Evolutionary conservation across 2,113 vertebrate species (phyloP).

Genomic region (Lethenteron reissneri): DNA sequence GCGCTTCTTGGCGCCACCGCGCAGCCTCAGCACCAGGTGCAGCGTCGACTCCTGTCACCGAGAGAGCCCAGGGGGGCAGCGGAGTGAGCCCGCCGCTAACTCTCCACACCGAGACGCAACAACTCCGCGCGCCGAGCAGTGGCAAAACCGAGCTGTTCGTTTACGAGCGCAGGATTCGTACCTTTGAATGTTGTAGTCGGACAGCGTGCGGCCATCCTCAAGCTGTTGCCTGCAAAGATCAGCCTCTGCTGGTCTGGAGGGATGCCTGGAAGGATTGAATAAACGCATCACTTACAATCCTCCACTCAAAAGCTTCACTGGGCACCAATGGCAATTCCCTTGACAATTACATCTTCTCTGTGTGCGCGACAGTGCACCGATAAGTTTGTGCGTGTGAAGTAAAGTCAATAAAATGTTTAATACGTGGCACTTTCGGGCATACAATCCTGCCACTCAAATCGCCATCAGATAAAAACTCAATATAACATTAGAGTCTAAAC

Average conservation of each 20-base stretch:
- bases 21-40: slow-evolving; percentile 82
- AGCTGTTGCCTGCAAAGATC: slow-evolving; percentile 88
- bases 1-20: slow-evolving; percentile 92
- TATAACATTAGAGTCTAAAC: too few relatives aligned
- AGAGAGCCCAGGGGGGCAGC: neutral
- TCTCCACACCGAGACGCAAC: neutral
- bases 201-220: slow-evolving; percentile 83
- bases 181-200: slow-evolving; percentile 97
- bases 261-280: slow-evolving; percentile 32
- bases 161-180: slow-evolving; percentile 16
- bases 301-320: too few relatives aligned
- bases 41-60: slow-evolving; percentile 68
- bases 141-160: neutral
- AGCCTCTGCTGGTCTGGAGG: slow-evolving; percentile 87
- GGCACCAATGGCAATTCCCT: too few relatives aligned
- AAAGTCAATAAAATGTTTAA: too few relatives aligned
- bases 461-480: too few relatives aligned
- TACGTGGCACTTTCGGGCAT: too few relatives aligned
- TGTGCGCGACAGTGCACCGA: too few relatives aligned
- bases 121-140: neutral
- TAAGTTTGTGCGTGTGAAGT: too few relatives aligned
- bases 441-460: too few relatives aligned
- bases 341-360: too few relatives aligned
- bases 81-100: neutral
- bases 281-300: too few relatives aligned